Conservation (phyloP, 2,888 invertebrate species). For the Harmothoe impar region DNA sequence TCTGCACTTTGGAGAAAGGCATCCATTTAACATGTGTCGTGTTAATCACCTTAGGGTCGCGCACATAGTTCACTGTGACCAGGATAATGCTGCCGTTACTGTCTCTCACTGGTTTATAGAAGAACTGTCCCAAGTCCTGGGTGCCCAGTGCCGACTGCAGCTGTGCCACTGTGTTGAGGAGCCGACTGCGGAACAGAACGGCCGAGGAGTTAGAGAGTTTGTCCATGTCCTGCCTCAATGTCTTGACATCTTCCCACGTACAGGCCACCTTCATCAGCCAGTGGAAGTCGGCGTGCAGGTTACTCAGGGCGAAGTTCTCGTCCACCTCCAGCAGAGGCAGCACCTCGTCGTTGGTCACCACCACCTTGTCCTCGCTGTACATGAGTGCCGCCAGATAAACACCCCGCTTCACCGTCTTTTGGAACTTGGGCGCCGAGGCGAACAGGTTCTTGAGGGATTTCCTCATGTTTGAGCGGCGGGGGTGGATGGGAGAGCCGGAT, state of each 20-base stretch:
- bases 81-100: conserved; percentile 94
- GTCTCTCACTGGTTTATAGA: conserved; percentile 94
- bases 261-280: conserved; percentile 99
- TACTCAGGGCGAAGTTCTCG: conserved; percentile 93
- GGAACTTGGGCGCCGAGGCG: conserved; percentile 97
- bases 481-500: conserved; percentile 87
- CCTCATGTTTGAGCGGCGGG: conserved; percentile 87
- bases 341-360: conserved; percentile 98
- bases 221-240: conserved; percentile 96
- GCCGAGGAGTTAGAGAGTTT: conserved; percentile 94
- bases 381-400: conserved; percentile 96
- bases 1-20: conserved; percentile 91
- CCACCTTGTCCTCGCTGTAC: conserved; percentile 96
- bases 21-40: conserved; percentile 94
- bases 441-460: conserved; percentile 95
- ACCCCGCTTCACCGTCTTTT: conserved; percentile 95
- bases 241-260: conserved; percentile 98
- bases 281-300: conserved; percentile 94
- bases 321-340: conserved; percentile 98
- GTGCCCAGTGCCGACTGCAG: conserved; percentile 96
- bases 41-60: conserved; percentile 91
- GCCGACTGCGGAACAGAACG: conserved; percentile 93
- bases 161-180: conserved; percentile 95
- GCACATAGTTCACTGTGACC: conserved; percentile 90
- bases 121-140: conserved; percentile 96